Evolutionary conservation across 1,140 invertebrate species (phyloP), one percentile per base, ranked within the genome.

Genomic region (Drosophila pachea): DNA sequence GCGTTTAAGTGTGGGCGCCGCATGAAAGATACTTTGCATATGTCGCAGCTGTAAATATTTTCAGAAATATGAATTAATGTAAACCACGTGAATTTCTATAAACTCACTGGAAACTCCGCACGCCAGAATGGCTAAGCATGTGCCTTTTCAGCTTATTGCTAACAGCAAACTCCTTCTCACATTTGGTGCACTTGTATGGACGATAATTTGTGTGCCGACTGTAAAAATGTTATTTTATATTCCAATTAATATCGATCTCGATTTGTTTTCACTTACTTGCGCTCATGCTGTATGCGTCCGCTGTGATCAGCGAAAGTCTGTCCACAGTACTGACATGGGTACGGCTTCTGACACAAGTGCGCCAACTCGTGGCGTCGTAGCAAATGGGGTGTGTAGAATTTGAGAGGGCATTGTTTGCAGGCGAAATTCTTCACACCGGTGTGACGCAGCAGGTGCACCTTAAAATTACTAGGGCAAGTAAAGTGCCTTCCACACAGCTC

Each of bases 171-270:
- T 97, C 95, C 91, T 99, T 99, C 75, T 95, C 95, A 92, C 98
- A 99, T 89, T 99, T 97, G 31, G 95, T 95, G 92, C 98, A 99
- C 91, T 98, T 98, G 93, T 99, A 99, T 11, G 98, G 98, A 90
- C 99, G 99, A 4, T 71, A 65, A 29, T 73, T 67, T 3, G 79
- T 86, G n/a, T 84, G 79, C 6, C 69, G 79, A 14, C 79, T 84
- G 33, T 0, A 36, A 56, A 7, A 16, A 0, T 22, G 31, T 2
- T 4, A 14, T 40, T 42, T 5, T 9, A 48, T 12, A 11, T 9
- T 33, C 7, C 6, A n/a, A 32, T 9, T 48, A n/a, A 12, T 6
- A n/a, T 50, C 16, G 31, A 42, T 4, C 4, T 5, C 2, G 12
- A 36, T 6, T 11, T 40, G 7, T 38, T 9, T 36, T 5, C 7